Percentiles rank a stretch among this genome's conserved stretches.
These are phyloP conservation scores for Lophotriccus pileatus DNA, from an alignment of 2,797 vertebrate species.

Conservation along the genomic window DNA sequence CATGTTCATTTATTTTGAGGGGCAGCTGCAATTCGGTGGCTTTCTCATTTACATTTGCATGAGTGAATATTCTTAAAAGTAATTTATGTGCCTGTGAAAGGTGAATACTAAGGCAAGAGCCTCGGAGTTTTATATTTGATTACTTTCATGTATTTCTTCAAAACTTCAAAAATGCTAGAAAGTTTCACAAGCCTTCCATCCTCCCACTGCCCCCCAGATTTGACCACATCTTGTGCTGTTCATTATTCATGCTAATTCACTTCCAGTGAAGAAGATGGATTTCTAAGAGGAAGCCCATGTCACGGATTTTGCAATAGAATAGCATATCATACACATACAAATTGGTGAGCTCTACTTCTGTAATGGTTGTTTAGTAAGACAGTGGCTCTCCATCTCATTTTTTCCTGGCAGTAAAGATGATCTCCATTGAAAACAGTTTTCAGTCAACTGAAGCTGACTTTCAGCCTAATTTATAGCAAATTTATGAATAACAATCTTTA, in stretches of 20 bases:
- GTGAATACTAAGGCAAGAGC: not conserved
- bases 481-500: not conserved
- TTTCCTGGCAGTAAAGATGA: not conserved
- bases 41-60: not conserved
- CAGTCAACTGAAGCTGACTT: not conserved
- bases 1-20: not conserved
- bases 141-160: not conserved
- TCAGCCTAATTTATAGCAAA: not conserved
- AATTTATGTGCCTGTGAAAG: not conserved
- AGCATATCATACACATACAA: not conserved
- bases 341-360: not conserved
- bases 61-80: not conserved
- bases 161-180: not conserved
- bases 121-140: not conserved
- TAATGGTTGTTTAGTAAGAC: not conserved
- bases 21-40: not conserved
- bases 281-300: not conserved
- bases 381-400: not conserved
- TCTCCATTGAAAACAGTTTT: not conserved
- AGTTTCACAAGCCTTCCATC: not conserved
- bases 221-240: not conserved
- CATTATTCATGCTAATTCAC: not conserved
- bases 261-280: not conserved
- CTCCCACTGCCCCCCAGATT: accelerated
- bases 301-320: not conserved